These are phyloP conservation scores for Gymnoscopelus microlampas DNA, from an alignment of 2,797 vertebrate genomes.

Conservation along the genomic window DNA sequence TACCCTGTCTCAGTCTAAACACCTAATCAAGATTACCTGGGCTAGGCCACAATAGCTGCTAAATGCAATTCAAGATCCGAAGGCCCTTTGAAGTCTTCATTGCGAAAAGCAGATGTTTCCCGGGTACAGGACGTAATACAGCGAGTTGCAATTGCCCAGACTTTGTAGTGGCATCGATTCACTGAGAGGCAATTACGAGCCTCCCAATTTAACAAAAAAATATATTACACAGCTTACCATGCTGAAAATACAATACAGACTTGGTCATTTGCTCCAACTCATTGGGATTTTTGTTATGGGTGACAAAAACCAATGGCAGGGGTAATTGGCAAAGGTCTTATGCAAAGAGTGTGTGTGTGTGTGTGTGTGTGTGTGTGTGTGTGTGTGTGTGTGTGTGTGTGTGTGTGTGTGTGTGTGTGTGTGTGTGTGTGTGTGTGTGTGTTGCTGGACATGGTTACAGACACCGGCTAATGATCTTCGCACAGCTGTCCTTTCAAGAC, in stretches of 20 bases:
- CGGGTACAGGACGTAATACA: slow-evolving; percentile 93
- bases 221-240: slow-evolving; percentile 99
- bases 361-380: slow-evolving; percentile 17
- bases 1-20: slow-evolving; percentile 98
- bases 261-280: slow-evolving; percentile 97
- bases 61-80: slow-evolving; percentile 99
- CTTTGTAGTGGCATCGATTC: slow-evolving; percentile 98
- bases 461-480: slow-evolving; percentile 56
- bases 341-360: slow-evolving; percentile 82
- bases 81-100: slow-evolving; percentile 97
- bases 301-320: slow-evolving; percentile 83
- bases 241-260: slow-evolving; percentile 96
- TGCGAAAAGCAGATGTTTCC: slow-evolving; percentile 95
- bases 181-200: slow-evolving; percentile 95
- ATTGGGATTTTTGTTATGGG: slow-evolving; percentile 98
- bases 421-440: slow-evolving; percentile 6
- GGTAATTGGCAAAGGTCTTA: slow-evolving; percentile 83
- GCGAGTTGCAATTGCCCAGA: slow-evolving; percentile 92
- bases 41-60: slow-evolving; percentile 96
- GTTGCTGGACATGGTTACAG: slow-evolving; percentile 25
- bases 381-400: slow-evolving; percentile 49
- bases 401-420: slow-evolving; percentile 75
- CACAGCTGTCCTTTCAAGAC: slow-evolving; percentile 13
- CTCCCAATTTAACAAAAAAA: slow-evolving; percentile 96
- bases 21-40: slow-evolving; percentile 99